Evolutionary conservation across 2,888 invertebrate genomes (phyloP).

Genomic region (Nomada fabriciana): DNA sequence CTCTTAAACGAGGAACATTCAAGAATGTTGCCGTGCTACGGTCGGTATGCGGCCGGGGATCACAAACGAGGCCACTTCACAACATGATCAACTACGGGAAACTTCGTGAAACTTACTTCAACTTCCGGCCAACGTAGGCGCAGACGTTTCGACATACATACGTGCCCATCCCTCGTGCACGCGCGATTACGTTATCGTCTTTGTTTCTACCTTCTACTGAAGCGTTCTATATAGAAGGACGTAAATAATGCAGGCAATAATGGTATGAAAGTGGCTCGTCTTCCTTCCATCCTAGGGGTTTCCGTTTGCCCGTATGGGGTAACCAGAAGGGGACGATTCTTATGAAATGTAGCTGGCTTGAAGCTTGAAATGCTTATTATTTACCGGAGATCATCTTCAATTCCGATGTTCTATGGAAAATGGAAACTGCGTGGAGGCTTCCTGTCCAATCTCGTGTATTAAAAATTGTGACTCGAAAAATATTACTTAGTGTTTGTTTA

Average conservation of each 20-base stretch:
- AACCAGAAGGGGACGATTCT: neutral
- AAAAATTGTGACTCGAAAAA: too few relatives aligned
- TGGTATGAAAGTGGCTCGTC: slow-evolving; percentile 22
- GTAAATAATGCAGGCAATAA: slow-evolving; percentile 41
- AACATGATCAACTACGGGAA: slow-evolving; percentile 44
- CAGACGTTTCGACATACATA: neutral
- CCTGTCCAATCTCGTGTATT: neutral
- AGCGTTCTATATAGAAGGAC: slow-evolving; percentile 6
- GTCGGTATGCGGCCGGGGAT: slow-evolving; percentile 29
- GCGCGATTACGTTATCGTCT: slow-evolving; percentile 18
- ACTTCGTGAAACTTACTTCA: slow-evolving; percentile 29
- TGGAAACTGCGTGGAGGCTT: neutral
- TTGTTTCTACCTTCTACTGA: slow-evolving; percentile 20
- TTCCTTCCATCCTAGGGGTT: slow-evolving; percentile 7
- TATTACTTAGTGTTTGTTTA: too few relatives aligned
- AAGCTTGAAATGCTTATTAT: slow-evolving; percentile 2
- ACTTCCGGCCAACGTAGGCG: neutral
- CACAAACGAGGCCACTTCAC: slow-evolving; percentile 41
- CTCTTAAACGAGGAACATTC: slow-evolving; percentile 14
- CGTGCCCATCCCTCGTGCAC: neutral
- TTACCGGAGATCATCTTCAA: neutral
- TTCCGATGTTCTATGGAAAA: neutral
- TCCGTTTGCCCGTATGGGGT: neutral
- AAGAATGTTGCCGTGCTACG: slow-evolving; percentile 43
- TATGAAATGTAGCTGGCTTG: slow-evolving; percentile 20